These are phyloP conservation scores for Mirza zaza DNA, from an alignment of 2,113 vertebrate genomes.

Conservation along the genomic window DNA sequence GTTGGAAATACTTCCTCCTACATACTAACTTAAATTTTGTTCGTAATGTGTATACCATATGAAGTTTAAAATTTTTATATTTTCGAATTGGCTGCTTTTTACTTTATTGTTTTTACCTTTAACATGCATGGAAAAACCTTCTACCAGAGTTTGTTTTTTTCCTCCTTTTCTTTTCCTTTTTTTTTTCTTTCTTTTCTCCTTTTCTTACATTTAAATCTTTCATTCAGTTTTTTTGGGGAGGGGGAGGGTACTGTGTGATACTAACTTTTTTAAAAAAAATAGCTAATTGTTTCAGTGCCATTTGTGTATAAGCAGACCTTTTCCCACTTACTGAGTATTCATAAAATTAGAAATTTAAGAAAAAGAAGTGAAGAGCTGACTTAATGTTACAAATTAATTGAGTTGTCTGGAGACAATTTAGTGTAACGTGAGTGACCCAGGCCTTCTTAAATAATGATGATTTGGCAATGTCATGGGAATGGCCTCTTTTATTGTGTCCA, in stretches of 20 bases:
- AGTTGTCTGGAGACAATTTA: neutral
- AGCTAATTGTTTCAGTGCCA: neutral
- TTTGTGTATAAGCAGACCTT: neutral
- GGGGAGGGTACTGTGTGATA: neutral
- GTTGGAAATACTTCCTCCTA: neutral
- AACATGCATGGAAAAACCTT: neutral
- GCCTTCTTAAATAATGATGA: neutral
- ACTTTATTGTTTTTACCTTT: neutral
- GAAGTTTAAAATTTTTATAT: neutral
- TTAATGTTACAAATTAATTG: neutral
- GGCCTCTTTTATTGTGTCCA: neutral
- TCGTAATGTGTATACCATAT: neutral
- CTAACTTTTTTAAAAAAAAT: neutral
- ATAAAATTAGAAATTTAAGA: constrained; percentile 8
- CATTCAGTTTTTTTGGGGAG: neutral
- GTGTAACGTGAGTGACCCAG: neutral
- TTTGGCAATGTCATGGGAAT: neutral
- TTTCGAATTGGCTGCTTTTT: neutral
- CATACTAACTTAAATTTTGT: neutral
- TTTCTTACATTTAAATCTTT: neutral
- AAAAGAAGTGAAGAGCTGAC: neutral
- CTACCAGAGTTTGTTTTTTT: neutral
- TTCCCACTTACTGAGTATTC: neutral
- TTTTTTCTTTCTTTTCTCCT: neutral
- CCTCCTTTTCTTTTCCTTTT: neutral